phyloP scores from a whole-genome alignment of 2,113 vertebrate species.

The Antennarius striatus region DNA sequence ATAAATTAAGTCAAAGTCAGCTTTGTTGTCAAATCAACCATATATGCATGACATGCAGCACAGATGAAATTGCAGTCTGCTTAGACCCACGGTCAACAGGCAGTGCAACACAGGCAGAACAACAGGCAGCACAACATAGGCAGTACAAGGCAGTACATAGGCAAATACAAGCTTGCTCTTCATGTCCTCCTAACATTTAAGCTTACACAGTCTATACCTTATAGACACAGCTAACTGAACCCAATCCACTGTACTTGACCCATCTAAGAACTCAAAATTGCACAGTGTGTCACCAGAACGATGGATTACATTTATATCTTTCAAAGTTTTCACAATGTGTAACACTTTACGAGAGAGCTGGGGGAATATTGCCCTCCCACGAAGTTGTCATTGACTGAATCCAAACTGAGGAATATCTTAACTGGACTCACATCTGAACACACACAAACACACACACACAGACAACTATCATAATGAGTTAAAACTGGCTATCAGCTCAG shows the following conservation, averaged over 20 bases:
- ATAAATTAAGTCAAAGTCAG: not conserved
- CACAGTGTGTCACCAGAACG: conserved; percentile 54
- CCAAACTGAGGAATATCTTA: conserved; percentile 37
- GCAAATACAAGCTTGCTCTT: no score
- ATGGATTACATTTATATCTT: conserved; percentile 65
- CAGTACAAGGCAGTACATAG: not conserved
- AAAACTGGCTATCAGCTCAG: conserved; percentile 47
- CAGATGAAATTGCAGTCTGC: no score
- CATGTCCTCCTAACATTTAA: conserved; percentile 32
- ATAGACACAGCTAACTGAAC: conserved; percentile 64
- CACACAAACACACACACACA: conserved; percentile 13
- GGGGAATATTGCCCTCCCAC: conserved; percentile 49
- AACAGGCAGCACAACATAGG: not conserved
- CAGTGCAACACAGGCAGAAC: no score
- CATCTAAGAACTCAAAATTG: conserved; percentile 63
- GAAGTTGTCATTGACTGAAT: conserved; percentile 54
- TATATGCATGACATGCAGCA: no score
- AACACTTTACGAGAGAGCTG: conserved; percentile 41
- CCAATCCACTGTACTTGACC: conserved; percentile 70
- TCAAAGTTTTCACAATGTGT: conserved; percentile 58
- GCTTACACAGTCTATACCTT: conserved; percentile 52
- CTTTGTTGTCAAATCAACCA: conserved; percentile 16
- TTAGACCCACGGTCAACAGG: no score
- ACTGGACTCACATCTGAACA: conserved; percentile 38
- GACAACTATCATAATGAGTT: conserved; percentile 47